Evolutionary conservation across 2,113 vertebrate species (phyloP).

Genomic region (Chloebia gouldiae): DNA sequence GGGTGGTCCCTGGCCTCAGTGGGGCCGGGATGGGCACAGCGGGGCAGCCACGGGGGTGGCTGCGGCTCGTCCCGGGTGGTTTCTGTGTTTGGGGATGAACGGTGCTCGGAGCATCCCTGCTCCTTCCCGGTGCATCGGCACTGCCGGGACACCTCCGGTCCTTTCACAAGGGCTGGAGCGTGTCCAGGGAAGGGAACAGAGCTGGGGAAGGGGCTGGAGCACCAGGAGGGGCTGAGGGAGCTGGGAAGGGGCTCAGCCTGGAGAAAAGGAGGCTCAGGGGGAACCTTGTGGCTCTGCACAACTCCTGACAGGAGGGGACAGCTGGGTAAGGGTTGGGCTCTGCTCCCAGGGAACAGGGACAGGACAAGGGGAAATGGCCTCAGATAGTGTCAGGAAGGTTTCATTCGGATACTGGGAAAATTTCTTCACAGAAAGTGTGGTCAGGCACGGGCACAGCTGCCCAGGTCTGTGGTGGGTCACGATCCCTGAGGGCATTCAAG

Average conservation of each 20-base stretch:
- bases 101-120: accelerated
- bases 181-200: neutral
- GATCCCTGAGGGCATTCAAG: neutral
- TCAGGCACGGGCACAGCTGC: neutral
- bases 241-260: neutral
- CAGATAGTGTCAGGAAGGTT: accelerated
- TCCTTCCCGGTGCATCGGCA: neutral
- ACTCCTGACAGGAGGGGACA: neutral
- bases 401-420: accelerated
- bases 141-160: neutral
- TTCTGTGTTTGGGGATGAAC: too few species aligned
- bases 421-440: accelerated
- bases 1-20: neutral
- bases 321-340: accelerated
- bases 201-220: neutral
- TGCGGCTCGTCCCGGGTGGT: neutral
- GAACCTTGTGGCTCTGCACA: neutral
- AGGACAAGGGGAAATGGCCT: accelerated
- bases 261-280: neutral
- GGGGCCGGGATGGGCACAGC: neutral
- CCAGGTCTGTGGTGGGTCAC: neutral
- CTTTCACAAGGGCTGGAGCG: accelerated
- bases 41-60: neutral
- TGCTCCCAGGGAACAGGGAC: neutral
- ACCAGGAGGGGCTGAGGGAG: accelerated